Evolutionary conservation across 2,797 vertebrate genomes (phyloP).

Genomic region (Craterocephalus amniculus): DNA sequence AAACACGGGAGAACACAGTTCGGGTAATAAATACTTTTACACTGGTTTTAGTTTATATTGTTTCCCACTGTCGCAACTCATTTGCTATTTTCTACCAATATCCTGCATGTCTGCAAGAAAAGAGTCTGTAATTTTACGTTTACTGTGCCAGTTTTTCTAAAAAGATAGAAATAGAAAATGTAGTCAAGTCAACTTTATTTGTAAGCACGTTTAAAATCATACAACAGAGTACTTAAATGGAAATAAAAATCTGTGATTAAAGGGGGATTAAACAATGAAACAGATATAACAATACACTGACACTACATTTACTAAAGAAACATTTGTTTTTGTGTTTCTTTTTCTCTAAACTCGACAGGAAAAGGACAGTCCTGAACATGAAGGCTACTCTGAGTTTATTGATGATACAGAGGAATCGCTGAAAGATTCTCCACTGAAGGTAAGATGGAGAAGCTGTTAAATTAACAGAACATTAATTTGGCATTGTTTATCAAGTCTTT

Average conservation of each 20-base stretch:
- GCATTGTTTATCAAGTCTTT: background rate
- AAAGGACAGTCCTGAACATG: slow-evolving; percentile 40
- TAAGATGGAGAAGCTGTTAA: slow-evolving; percentile 21
- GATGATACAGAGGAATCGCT: slow-evolving; percentile 65
- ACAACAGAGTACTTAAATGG: no score
- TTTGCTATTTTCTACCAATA: background rate
- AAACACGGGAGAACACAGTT: slow-evolving; percentile 59
- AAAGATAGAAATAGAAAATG: background rate
- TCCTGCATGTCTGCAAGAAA: background rate
- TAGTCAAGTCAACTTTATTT: no score
- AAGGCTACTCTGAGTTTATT: slow-evolving; percentile 48
- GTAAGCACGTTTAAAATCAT: no score
- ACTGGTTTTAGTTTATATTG: background rate
- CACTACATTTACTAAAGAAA: background rate
- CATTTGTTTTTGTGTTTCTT: background rate
- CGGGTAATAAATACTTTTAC: slow-evolving; percentile 42
- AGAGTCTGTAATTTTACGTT: background rate
- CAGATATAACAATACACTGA: no score
- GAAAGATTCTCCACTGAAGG: slow-evolving; percentile 71
- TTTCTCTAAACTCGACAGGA: slow-evolving; percentile 48
- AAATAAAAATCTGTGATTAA: no score
- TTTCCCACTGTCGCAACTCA: background rate
- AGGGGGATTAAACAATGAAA: no score
- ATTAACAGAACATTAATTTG: background rate
- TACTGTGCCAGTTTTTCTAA: background rate